Conservation (phyloP, 2,113 vertebrate genomes). For the Bostrychus sinensis region DNA sequence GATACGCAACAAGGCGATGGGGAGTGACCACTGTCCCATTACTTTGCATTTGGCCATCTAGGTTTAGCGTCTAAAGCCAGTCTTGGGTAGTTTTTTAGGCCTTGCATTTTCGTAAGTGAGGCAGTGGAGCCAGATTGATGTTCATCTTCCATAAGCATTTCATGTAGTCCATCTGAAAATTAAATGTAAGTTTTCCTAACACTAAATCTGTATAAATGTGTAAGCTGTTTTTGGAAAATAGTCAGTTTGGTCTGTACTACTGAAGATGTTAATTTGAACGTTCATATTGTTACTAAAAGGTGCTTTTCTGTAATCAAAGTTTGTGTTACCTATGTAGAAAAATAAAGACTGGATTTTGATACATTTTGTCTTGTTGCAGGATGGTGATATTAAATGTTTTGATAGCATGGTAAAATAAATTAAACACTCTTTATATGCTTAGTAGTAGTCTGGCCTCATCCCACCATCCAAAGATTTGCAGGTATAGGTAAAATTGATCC, state of each 20-base stretch:
- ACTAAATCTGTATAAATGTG: slow-evolving; percentile 37
- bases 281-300: slow-evolving; percentile 9
- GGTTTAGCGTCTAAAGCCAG: slow-evolving; percentile 5
- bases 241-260: slow-evolving; percentile 1
- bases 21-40: slow-evolving; percentile 92
- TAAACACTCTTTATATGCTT: no score
- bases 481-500: no score
- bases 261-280: not conserved
- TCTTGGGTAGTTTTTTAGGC: not conserved
- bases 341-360: slow-evolving; percentile 63
- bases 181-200: slow-evolving; percentile 21
- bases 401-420: no score
- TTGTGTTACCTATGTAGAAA: not conserved
- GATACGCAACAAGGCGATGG: slow-evolving; percentile 86
- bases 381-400: no score
- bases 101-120: not conserved
- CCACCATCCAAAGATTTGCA: no score
- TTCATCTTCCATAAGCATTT: not conserved
- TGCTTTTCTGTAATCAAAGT: not conserved
- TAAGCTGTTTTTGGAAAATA: slow-evolving; percentile 38
- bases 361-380: not conserved
- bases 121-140: not conserved
- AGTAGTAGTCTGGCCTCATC: no score
- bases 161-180: slow-evolving; percentile 4
- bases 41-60: slow-evolving; percentile 85